These are phyloP conservation scores for Steinernema feltiae DNA, from an alignment of 1,140 invertebrate genomes.

Conservation along the genomic window DNA sequence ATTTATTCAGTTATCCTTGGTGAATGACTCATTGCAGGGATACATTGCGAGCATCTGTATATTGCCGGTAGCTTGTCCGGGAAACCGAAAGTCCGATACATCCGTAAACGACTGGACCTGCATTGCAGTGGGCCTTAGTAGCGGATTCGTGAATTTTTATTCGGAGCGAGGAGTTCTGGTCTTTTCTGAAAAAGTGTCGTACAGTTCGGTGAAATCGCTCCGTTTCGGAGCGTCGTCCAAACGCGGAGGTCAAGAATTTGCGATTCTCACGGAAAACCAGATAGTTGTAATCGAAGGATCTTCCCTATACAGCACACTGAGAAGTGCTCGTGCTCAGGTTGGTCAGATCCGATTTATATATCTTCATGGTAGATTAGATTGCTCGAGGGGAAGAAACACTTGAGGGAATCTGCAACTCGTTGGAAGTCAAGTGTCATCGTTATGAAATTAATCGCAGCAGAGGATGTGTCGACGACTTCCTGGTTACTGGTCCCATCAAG, in stretches of 20 bases:
- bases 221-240: background rate
- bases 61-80: background rate
- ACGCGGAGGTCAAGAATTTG: background rate
- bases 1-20: background rate
- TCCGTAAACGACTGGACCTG: conserved; percentile 9
- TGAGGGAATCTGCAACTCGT: background rate
- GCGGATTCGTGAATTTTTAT: background rate
- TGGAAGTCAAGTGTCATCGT: background rate
- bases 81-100: background rate
- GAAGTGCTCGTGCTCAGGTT: background rate
- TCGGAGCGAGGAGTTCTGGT: background rate
- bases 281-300: background rate
- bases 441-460: background rate
- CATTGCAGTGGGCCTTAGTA: background rate
- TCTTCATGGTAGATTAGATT: background rate
- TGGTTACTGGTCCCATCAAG: background rate
- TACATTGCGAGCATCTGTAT: background rate
- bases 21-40: background rate
- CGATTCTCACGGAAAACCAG: background rate
- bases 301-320: background rate
- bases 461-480: background rate
- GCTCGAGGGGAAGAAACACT: background rate
- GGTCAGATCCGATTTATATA: background rate
- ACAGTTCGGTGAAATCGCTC: background rate
- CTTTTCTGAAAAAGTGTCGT: background rate